Evolutionary conservation across 2,888 invertebrate genomes (phyloP), one percentile per base, ranked within the genome.

Genomic region (Eilema griseolum): DNA sequence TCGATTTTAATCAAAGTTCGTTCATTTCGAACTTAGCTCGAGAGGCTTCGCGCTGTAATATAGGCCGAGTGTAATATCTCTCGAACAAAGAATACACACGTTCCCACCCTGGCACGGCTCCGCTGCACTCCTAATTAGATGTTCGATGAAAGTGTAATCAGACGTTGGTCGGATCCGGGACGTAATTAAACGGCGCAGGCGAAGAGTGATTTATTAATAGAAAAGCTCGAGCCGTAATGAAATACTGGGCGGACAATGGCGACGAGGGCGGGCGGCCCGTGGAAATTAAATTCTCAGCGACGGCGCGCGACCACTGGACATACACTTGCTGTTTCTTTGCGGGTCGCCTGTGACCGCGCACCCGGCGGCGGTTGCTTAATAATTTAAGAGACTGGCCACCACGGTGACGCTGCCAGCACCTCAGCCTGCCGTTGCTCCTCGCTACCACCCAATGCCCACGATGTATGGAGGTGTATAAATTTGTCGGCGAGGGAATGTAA

Each of bases 131-230:
- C 93, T 94, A 95, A 95, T 95, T 95, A 95, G 93, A 94, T 93
- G 95, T 94, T 95, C 95, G 94, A 95, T 95, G 94, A 95, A 94
- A 95, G 91, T 94, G 95, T 95, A 94, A 95, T 95, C 95, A 94
- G 93, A 93, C 93, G 93, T 88, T 89, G 93, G 90, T 89, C 91
- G 92, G 93, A 94, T 93, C 93, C 92, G 89, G 93, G 92, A 90
- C 92, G 95, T 95, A 95, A 95, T 95, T 95, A 95, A 95, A 95
- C 92, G 93, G 92, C 89, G 90, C 91, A 89, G 90, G 94, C 95
- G 94, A 95, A 94, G 93, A 95, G 94, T 95, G 95, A 95, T 95
- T 95, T 95, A 95, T 95, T 95, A 95, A 95, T 95, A 95, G 95
- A 95, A 95, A 94, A 95, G 94, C 95, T 93, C 89, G 90, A 92